Conservation (phyloP, 1,140 invertebrate genomes). For the Drosophila lini region DNA sequence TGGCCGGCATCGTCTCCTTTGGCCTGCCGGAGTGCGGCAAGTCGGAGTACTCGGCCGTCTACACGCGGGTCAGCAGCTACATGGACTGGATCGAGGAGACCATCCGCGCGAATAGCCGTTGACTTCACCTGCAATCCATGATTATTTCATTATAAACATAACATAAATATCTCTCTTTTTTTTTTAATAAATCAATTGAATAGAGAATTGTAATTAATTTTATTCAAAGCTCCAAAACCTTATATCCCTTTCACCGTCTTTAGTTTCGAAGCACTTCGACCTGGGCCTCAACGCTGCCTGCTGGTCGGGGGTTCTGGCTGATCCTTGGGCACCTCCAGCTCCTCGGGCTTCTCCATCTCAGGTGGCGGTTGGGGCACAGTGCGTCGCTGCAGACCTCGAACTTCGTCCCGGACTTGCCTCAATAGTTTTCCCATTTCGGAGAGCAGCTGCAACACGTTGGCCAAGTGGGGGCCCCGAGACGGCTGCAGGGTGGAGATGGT, state of each 20-base stretch:
- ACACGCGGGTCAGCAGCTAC: conserved; percentile 56
- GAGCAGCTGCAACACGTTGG: background rate
- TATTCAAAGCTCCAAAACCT: too few relatives aligned
- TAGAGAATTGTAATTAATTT: too few relatives aligned
- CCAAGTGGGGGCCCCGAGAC: background rate
- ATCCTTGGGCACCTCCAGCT: too few relatives aligned
- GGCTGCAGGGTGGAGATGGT: background rate
- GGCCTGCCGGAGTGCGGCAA: conserved; percentile 42
- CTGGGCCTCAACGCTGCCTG: too few relatives aligned
- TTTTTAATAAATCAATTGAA: background rate
- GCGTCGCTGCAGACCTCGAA: background rate
- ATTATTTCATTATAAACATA: background rate
- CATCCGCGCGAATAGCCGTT: conserved; percentile 39
- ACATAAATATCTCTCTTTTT: background rate
- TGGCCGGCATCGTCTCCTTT: conserved; percentile 61
- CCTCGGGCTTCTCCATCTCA: background rate
- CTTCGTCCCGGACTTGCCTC: background rate
- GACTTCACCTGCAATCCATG: background rate
- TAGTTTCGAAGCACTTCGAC: background rate
- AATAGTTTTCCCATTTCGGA: background rate
- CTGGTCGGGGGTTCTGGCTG: too few relatives aligned
- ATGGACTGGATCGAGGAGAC: conserved; percentile 65
- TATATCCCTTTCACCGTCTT: background rate
- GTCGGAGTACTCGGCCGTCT: conserved; percentile 49
- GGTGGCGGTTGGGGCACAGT: background rate